Evolutionary conservation across 2,797 vertebrate genomes (phyloP).

Genomic region (Carapus acus): DNA sequence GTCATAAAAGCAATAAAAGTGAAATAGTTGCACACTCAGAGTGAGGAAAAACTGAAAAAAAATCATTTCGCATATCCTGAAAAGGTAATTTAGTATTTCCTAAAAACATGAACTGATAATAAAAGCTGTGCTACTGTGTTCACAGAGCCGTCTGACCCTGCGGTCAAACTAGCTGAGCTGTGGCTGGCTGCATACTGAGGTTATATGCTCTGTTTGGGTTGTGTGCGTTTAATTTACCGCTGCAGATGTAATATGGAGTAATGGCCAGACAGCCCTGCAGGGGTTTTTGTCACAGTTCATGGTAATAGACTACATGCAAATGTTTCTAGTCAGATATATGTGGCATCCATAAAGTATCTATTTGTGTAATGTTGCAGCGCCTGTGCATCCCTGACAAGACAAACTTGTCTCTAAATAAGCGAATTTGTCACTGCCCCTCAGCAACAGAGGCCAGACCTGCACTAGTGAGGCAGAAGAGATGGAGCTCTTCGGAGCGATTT

Average conservation of each 20-base stretch:
- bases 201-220: constrained; percentile 44
- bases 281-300: constrained; percentile 37
- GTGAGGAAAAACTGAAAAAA: no score
- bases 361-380: constrained; percentile 38
- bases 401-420: constrained; percentile 20
- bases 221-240: constrained; percentile 47
- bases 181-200: constrained; percentile 35
- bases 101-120: background rate
- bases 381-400: constrained; percentile 23
- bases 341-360: constrained; percentile 7
- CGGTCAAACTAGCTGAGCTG: constrained; percentile 32
- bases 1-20: no score
- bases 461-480: constrained; percentile 1
- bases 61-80: no score
- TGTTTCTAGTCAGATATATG: constrained; percentile 39
- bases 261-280: constrained; percentile 52
- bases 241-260: constrained; percentile 60
- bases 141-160: constrained; percentile 15
- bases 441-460: constrained; percentile 3
- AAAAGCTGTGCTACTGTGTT: background rate
- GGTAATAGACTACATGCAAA: constrained; percentile 39
- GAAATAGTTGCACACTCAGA: no score
- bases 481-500: constrained; percentile 39
- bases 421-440: constrained; percentile 11
- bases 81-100: no score